These are phyloP conservation scores for Lagorchestes hirsutus DNA, from an alignment of 2,797 vertebrate genomes.

Conservation along the genomic window DNA sequence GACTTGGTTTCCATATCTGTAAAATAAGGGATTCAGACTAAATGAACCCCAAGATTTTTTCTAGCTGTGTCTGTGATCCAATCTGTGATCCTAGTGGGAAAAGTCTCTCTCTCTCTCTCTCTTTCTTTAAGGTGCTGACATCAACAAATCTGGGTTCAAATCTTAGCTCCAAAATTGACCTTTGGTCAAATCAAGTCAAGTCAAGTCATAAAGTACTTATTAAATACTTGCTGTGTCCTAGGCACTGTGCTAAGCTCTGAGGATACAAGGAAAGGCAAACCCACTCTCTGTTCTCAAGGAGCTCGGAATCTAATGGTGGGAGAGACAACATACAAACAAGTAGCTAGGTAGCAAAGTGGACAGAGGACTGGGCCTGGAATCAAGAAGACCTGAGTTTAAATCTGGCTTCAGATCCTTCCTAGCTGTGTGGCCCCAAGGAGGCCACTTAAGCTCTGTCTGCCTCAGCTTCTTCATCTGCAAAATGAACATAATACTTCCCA, in stretches of 20 bases:
- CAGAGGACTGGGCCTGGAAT: background rate
- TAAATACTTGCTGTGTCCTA: background rate
- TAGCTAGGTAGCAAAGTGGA: background rate
- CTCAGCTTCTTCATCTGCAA: background rate
- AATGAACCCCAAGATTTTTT: background rate
- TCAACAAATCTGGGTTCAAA: background rate
- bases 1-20: background rate
- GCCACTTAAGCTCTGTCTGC: background rate
- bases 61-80: background rate
- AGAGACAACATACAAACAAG: background rate
- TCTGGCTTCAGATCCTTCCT: background rate
- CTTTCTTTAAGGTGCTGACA: background rate
- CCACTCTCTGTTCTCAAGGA: background rate
- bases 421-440: background rate
- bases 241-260: background rate
- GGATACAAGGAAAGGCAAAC: background rate
- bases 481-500: background rate
- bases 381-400: background rate
- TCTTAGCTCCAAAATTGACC: background rate
- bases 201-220: background rate
- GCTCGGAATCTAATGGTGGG: background rate
- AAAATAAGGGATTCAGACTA: background rate
- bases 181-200: background rate
- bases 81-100: background rate
- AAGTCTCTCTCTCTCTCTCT: background rate